Conservation (phyloP, 2,797 vertebrate species). For the Antennarius maculatus region DNA sequence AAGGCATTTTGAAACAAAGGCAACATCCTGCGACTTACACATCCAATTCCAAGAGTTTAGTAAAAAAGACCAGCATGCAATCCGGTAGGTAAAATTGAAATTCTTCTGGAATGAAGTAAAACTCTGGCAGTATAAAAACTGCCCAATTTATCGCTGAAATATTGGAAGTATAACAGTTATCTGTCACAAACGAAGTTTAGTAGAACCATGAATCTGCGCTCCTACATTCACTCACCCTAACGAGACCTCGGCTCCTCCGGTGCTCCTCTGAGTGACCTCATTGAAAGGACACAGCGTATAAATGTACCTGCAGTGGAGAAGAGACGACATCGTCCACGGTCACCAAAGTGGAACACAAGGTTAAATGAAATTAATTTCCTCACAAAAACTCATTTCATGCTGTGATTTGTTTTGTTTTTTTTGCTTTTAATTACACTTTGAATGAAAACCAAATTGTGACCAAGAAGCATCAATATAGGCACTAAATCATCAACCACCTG, state of each 20-base stretch:
- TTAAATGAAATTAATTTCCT: not conserved
- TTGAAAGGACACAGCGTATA: slow-evolving; percentile 81
- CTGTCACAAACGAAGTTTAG: slow-evolving; percentile 43
- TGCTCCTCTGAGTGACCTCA: slow-evolving; percentile 76
- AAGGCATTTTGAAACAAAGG: slow-evolving; percentile 45
- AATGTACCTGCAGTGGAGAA: slow-evolving; percentile 66
- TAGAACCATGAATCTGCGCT: slow-evolving; percentile 16
- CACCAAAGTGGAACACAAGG: slow-evolving; percentile 7
- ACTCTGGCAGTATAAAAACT: slow-evolving; percentile 55
- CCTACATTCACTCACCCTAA: slow-evolving; percentile 74
- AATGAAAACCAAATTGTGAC: not conserved
- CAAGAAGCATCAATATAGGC: not conserved
- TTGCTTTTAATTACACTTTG: not conserved
- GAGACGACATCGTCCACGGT: slow-evolving; percentile 19
- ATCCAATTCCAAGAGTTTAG: slow-evolving; percentile 41
- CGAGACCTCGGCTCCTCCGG: slow-evolving; percentile 73
- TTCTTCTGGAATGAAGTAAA: slow-evolving; percentile 46
- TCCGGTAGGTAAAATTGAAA: slow-evolving; percentile 68
- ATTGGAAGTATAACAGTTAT: slow-evolving; percentile 69
- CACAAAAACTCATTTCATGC: not conserved
- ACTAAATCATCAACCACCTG: not conserved
- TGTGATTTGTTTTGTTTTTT: not conserved
- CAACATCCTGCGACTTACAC: slow-evolving; percentile 33
- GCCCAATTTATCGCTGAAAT: slow-evolving; percentile 58
- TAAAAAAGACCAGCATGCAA: slow-evolving; percentile 52